Conservation (phyloP, 2,797 vertebrate genomes). For the Antennarius maculatus region DNA sequence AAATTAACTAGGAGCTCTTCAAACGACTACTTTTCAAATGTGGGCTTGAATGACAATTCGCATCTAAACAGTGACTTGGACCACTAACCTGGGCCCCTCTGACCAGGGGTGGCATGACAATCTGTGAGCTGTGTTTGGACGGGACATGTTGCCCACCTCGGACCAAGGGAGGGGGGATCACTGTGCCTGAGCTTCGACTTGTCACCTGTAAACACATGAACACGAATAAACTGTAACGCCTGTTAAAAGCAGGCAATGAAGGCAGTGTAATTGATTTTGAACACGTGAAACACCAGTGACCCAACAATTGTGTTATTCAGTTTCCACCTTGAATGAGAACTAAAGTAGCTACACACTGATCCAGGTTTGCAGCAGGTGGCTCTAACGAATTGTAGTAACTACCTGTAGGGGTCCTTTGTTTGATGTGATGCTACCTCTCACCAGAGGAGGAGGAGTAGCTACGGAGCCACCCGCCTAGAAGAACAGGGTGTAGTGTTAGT, state of each 20-base stretch:
- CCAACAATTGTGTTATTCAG: not conserved
- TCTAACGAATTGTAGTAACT: constrained; percentile 54
- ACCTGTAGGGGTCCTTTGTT: constrained; percentile 92
- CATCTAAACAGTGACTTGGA: not conserved
- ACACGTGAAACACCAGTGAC: not conserved
- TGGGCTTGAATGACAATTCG: not conserved
- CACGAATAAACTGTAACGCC: not conserved
- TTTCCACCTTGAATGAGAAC: not conserved
- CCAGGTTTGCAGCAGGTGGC: not conserved
- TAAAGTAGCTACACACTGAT: not conserved
- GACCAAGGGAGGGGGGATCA: constrained; percentile 95
- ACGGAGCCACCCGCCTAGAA: constrained; percentile 84
- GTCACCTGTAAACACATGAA: constrained; percentile 79
- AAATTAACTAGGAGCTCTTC: not conserved
- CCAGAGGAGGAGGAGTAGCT: constrained; percentile 91
- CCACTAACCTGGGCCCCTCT: constrained; percentile 92
- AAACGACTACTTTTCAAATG: not conserved
- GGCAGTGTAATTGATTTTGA: not conserved
- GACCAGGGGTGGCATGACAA: constrained; percentile 95
- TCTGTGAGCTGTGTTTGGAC: constrained; percentile 91
- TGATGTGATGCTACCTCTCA: constrained; percentile 89
- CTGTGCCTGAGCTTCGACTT: constrained; percentile 87
- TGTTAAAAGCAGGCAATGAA: not conserved
- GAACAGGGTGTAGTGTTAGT: constrained; percentile 10
- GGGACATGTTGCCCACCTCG: constrained; percentile 90